phyloP scores from a whole-genome alignment of 2,888 invertebrate species.

The Phyllotreta cruciferae region DNA sequence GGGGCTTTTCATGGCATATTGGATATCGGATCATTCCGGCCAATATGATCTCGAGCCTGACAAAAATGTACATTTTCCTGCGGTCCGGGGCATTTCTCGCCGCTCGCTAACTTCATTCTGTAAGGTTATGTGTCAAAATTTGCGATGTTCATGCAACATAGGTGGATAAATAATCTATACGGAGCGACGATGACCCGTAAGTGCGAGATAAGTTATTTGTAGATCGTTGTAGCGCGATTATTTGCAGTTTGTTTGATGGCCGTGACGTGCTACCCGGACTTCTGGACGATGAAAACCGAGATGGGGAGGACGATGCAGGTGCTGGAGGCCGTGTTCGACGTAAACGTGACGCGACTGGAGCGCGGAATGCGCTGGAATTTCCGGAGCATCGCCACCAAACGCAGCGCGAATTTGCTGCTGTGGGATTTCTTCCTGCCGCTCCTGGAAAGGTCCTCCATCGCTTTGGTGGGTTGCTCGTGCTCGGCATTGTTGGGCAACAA shows the following conservation, averaged over 20 bases:
- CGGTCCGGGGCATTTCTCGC: too few relatives aligned
- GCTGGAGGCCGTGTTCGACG: background rate
- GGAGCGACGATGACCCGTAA: background rate
- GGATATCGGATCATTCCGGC: constrained; percentile 34
- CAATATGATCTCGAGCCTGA: constrained; percentile 28
- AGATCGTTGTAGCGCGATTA: background rate
- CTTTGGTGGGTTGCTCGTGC: background rate
- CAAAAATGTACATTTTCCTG: too few relatives aligned
- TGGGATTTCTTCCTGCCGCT: background rate
- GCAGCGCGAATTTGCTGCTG: background rate
- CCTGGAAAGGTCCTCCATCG: background rate
- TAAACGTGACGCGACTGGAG: background rate
- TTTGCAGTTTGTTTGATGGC: constrained; percentile 5
- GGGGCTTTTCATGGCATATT: constrained; percentile 29
- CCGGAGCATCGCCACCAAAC: too few relatives aligned
- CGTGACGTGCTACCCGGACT: background rate
- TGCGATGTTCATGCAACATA: too few relatives aligned
- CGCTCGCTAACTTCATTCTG: too few relatives aligned
- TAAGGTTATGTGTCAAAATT: too few relatives aligned
- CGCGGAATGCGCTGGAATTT: background rate
- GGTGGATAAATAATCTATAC: too few relatives aligned
- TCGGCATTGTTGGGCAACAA: background rate
- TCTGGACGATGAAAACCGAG: background rate
- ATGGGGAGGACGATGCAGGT: background rate
- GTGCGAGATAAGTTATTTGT: too few relatives aligned